These are phyloP conservation scores for Meta bourneti DNA, from an alignment of 2,888 invertebrate genomes.

Conservation along the genomic window DNA sequence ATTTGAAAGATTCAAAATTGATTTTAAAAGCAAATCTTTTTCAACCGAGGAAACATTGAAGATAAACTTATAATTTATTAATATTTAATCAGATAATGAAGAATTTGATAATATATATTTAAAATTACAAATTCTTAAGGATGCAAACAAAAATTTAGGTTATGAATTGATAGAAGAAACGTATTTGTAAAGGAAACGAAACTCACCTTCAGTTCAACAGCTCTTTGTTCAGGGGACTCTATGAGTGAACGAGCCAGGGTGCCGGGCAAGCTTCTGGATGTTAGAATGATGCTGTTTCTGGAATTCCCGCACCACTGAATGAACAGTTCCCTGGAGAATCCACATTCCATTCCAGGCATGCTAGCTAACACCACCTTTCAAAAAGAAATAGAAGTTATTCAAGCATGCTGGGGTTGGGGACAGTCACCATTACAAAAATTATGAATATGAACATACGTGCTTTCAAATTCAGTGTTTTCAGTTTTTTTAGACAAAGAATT, in stretches of 20 bases:
- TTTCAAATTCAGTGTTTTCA: background rate
- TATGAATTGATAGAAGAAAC: too few species aligned
- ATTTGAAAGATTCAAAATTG: too few species aligned
- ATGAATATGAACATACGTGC: background rate
- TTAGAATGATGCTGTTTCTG: slow-evolving; percentile 96
- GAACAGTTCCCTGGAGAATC: slow-evolving; percentile 96
- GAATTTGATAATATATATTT: too few species aligned
- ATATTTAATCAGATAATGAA: too few species aligned
- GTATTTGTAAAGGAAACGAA: background rate
- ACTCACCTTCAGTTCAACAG: slow-evolving; percentile 81
- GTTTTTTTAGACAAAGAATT: too few species aligned
- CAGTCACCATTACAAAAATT: background rate
- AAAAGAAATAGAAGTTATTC: background rate
- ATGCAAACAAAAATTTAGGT: too few species aligned
- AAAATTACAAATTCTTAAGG: too few species aligned
- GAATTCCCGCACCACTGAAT: slow-evolving; percentile 95
- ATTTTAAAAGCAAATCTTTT: background rate
- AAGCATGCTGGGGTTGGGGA: background rate
- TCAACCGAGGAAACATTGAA: background rate
- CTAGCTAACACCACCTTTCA: slow-evolving; percentile 93
- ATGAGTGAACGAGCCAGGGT: slow-evolving; percentile 83
- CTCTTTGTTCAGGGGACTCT: slow-evolving; percentile 81
- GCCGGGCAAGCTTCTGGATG: slow-evolving; percentile 86
- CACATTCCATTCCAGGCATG: slow-evolving; percentile 95
- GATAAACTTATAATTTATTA: too few species aligned